Evolutionary conservation across 1,140 invertebrate genomes (phyloP).

Genomic region (Drosophila santomea): DNA sequence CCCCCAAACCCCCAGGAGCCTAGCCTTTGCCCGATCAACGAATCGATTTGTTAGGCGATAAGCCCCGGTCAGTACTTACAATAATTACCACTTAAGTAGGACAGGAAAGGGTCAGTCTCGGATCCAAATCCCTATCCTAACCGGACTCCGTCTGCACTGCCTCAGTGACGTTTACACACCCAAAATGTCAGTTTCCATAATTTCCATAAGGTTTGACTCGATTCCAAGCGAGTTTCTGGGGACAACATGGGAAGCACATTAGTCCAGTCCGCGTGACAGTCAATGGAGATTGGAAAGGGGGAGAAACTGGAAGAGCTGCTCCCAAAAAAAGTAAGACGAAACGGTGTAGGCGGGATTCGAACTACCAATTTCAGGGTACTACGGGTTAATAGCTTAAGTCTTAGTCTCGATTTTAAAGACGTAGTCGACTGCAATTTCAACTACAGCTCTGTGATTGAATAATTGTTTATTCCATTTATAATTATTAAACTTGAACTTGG

Average conservation of each 20-base stretch:
- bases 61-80: constrained; percentile 67
- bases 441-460: too few relatives aligned
- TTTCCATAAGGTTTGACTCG: constrained; percentile 64
- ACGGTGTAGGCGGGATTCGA: background rate
- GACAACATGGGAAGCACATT: constrained; percentile 79
- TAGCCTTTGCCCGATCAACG: constrained; percentile 44
- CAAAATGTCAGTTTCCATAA: constrained; percentile 80
- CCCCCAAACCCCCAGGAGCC: constrained; percentile 27
- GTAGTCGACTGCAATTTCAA: too few relatives aligned
- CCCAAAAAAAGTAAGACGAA: constrained; percentile 22
- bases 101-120: constrained; percentile 37
- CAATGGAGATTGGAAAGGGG: constrained; percentile 10
- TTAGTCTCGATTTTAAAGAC: too few relatives aligned
- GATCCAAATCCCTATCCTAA: constrained; percentile 24
- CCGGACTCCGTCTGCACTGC: constrained; percentile 23
- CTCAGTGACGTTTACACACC: constrained; percentile 72
- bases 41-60: constrained; percentile 76
- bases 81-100: constrained; percentile 79
- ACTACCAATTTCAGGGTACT: background rate
- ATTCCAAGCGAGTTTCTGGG: constrained; percentile 45
- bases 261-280: constrained; percentile 60
- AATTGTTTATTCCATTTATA: too few relatives aligned
- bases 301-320: constrained; percentile 19
- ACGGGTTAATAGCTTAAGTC: too few relatives aligned
- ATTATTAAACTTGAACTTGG: background rate